Evolutionary conservation across 2,113 vertebrate genomes (phyloP).

Genomic region (Hassar affinis): DNA sequence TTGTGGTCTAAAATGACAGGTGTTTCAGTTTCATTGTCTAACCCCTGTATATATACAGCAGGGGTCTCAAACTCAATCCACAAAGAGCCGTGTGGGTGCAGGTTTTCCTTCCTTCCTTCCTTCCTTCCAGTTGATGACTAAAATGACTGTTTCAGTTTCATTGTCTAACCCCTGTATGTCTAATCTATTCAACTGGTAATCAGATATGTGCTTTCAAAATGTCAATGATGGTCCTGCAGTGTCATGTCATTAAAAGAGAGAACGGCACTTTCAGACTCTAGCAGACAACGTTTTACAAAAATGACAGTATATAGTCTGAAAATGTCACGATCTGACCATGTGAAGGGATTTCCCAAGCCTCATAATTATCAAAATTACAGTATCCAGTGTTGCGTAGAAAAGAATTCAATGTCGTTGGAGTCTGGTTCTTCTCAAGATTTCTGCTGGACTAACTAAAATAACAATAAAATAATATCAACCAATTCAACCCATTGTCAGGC

Average conservation of each 20-base stretch:
- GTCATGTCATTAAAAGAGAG: background rate
- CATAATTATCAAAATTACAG: background rate
- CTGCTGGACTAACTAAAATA: background rate
- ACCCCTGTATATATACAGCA: too few species aligned
- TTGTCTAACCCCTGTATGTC: too few species aligned
- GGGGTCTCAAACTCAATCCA: too few species aligned
- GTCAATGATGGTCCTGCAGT: background rate
- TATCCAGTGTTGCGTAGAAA: background rate
- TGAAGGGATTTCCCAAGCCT: background rate
- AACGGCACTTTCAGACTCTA: background rate
- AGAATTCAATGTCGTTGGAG: background rate
- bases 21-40: too few species aligned
- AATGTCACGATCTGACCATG: background rate
- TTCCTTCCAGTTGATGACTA: too few species aligned
- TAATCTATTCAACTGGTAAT: background rate
- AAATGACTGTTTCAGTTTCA: too few species aligned
- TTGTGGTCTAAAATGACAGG: too few species aligned
- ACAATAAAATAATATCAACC: background rate
- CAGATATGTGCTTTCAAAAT: background rate
- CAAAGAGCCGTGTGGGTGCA: too few species aligned
- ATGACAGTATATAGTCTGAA: background rate
- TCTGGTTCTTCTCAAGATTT: background rate
- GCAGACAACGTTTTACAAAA: background rate
- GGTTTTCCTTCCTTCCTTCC: too few species aligned
- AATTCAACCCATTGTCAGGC: background rate